These are phyloP conservation scores for Anagrus nilaparvatae DNA, from an alignment of 1,140 invertebrate species.

Conservation along the genomic window DNA sequence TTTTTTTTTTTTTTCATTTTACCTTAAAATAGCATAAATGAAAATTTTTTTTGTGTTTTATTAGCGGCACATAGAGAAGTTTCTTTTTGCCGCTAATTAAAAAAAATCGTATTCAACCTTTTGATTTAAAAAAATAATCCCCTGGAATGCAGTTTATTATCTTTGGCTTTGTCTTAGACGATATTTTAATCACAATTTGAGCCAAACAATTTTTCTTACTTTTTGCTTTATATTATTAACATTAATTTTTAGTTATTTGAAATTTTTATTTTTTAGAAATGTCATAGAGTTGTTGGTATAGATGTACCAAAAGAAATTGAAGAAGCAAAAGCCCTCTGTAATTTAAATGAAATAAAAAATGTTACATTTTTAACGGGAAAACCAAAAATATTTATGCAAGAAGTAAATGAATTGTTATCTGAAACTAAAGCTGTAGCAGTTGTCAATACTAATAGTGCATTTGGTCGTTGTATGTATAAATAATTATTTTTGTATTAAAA, in stretches of 20 bases:
- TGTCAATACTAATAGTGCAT: slow-evolving; percentile 33
- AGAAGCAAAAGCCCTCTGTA: slow-evolving; percentile 36
- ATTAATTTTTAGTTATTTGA: too few relatives aligned
- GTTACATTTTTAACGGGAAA: slow-evolving; percentile 35
- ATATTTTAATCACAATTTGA: too few relatives aligned
- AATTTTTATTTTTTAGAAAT: slow-evolving; percentile 31
- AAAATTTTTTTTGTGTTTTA: too few relatives aligned
- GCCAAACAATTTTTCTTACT: too few relatives aligned
- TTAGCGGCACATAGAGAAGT: too few relatives aligned
- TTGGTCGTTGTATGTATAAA: slow-evolving; percentile 31
- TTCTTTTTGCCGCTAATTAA: background rate
- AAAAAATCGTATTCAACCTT: background rate
- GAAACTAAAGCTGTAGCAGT: slow-evolving; percentile 29
- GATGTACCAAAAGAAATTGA: slow-evolving; percentile 36
- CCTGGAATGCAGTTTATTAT: background rate
- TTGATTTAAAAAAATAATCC: background rate
- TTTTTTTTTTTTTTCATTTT: slow-evolving; percentile 1
- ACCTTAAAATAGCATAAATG: slow-evolving; percentile 4
- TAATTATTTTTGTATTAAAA: too few relatives aligned
- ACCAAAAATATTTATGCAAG: slow-evolving; percentile 25
- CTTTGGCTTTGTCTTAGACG: background rate
- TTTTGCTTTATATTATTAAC: too few relatives aligned
- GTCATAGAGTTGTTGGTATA: slow-evolving; percentile 34
- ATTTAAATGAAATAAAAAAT: slow-evolving; percentile 38
- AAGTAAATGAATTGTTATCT: slow-evolving; percentile 24